Percentiles rank a stretch among this genome's conserved stretches.
These are phyloP conservation scores for Myopa testacea DNA, from an alignment of 2,888 invertebrate species.

Conservation along the genomic window DNA sequence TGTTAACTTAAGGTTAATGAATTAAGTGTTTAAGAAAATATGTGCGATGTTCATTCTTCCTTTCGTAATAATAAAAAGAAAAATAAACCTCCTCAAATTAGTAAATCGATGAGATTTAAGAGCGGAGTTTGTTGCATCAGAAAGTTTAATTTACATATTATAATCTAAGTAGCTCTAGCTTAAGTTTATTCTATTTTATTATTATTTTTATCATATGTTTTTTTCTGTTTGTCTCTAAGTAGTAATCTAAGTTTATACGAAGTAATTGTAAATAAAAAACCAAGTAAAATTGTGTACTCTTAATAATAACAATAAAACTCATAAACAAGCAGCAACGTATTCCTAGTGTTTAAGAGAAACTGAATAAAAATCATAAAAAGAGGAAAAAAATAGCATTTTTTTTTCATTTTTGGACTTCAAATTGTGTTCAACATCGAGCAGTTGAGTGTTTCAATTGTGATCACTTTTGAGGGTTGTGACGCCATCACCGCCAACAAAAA, in stretches of 20 bases:
- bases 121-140: too few species aligned
- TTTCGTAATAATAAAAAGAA: neutral
- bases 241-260: neutral
- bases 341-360: neutral
- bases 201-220: too few species aligned
- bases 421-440: neutral
- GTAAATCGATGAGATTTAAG: too few species aligned
- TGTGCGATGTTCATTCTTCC: neutral
- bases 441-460: too few species aligned
- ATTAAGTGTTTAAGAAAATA: conserved; percentile 12
- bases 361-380: neutral
- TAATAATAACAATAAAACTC: neutral
- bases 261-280: conserved; percentile 13
- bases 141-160: neutral
- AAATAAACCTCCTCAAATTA: neutral
- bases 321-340: neutral
- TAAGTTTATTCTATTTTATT: neutral
- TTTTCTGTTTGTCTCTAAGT: neutral
- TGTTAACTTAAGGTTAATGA: conserved; percentile 23
- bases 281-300: neutral
- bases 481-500: too few species aligned
- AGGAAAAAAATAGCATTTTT: neutral
- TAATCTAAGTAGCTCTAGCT: conserved; percentile 5
- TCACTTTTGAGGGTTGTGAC: too few species aligned
- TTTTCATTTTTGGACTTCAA: neutral